phyloP scores from a whole-genome alignment of 2,113 vertebrate species.

The Gymnarchus niloticus region DNA sequence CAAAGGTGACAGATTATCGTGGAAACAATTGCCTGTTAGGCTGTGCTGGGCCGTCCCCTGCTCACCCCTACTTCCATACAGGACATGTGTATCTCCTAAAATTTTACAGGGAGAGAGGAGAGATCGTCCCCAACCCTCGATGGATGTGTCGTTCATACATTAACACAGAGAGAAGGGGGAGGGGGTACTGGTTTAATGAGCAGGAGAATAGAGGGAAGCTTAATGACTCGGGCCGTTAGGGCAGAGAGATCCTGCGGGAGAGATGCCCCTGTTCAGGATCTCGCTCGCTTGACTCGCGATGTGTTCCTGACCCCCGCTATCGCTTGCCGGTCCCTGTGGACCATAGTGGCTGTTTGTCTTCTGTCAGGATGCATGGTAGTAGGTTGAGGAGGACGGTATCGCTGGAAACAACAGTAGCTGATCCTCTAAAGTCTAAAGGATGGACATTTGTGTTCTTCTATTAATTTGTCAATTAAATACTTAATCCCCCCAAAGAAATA shows the following conservation, averaged over 20 bases:
- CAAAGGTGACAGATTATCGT: background rate
- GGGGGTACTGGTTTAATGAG: background rate
- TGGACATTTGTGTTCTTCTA: constrained; percentile 43
- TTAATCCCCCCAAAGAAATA: constrained; percentile 43
- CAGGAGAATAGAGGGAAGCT: background rate
- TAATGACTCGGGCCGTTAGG: background rate
- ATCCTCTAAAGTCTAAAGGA: constrained; percentile 11
- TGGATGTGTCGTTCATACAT: background rate
- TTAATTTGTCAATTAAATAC: constrained; percentile 48
- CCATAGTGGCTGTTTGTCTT: background rate
- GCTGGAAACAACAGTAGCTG: background rate
- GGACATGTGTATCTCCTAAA: constrained; percentile 37
- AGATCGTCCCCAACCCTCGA: background rate
- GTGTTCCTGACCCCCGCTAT: background rate
- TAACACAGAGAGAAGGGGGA: background rate
- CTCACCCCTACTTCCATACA: background rate
- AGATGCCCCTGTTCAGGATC: background rate
- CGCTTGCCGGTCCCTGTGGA: background rate
- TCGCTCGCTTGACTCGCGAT: background rate
- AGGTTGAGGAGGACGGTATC: background rate
- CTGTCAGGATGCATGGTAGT: background rate
- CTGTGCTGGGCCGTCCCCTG: background rate
- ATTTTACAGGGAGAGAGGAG: constrained; percentile 41
- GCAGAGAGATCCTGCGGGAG: background rate
- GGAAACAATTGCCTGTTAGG: background rate